phyloP scores from a whole-genome alignment of 1,140 invertebrate genomes.

The Drosophila sp. region DNA sequence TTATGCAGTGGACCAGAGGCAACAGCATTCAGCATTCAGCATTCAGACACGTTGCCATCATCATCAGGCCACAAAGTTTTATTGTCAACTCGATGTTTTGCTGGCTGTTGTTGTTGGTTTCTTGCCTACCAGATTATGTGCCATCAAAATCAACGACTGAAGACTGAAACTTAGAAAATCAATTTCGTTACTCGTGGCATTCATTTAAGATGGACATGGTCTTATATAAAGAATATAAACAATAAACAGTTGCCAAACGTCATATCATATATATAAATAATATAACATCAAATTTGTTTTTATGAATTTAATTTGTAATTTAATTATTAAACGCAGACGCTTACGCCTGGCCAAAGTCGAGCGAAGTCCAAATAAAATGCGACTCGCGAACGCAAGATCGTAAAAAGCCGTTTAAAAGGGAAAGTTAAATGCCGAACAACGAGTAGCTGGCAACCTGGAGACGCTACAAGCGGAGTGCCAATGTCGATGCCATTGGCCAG shows the following conservation, averaged over 20 bases:
- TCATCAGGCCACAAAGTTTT: constrained; percentile 48
- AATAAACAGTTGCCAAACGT: constrained; percentile 12
- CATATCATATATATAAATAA: constrained; percentile 64
- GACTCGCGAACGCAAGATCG: constrained; percentile 53
- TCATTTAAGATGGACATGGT: constrained; percentile 31
- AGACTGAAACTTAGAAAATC: constrained; percentile 70
- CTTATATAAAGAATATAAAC: constrained; percentile 63
- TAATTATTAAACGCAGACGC: constrained; percentile 68
- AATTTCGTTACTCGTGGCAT: constrained; percentile 50
- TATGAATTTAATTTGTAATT: constrained; percentile 83
- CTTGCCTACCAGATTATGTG: constrained; percentile 23
- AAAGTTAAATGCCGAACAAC: constrained; percentile 64
- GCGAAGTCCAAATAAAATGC: constrained; percentile 42
- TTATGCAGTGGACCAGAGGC: constrained; percentile 64
- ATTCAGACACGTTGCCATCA: constrained; percentile 74
- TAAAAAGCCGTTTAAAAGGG: constrained; percentile 81
- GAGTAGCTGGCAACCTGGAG: constrained; percentile 24
- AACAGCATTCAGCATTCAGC: constrained; percentile 64
- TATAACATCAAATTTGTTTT: constrained; percentile 75
- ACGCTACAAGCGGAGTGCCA: constrained; percentile 2
- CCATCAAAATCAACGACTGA: constrained; percentile 63
- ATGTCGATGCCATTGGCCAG: constrained; percentile 5
- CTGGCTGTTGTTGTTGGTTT: constrained; percentile 1
- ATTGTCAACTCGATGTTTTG: constrained; percentile 45
- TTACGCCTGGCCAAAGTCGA: constrained; percentile 43